Evolutionary conservation across 2,888 invertebrate species (phyloP), one percentile per base, ranked within the genome.

Genomic region (Pheosia gnoma): DNA sequence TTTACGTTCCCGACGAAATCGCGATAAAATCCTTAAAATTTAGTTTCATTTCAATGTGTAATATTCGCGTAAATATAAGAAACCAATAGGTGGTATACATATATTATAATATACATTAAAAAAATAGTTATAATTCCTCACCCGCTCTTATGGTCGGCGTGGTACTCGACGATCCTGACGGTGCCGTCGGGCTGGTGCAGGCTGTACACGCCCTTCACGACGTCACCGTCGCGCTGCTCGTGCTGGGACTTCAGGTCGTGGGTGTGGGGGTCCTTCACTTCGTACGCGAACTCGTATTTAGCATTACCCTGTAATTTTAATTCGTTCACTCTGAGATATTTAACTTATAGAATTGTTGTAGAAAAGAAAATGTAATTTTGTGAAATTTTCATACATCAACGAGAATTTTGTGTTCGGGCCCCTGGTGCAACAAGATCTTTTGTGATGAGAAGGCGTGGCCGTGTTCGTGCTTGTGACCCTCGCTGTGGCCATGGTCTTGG

Each of bases 131-230:
- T 37, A 37, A 37, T 37, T 2, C 38, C 9, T 60, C 0, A 68
- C 71, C 62, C 74, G n/a, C 59, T 77, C 55, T 63, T 70, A 45
- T 74, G 64, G n/a, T 74, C 73, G 13, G 67, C 67, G 57, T 75
- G 63, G 67, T 71, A 70, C 61, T 79, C 66, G 10, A 81, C 77
- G 56, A 77, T 62, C 58, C 83, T 66, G 72, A 91, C 71, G 71
- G 91, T 88, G 59, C 93, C 91, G 62, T 88, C 88, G 53, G 93
- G 84, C 68, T 72, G 59, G 70, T 92, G 89, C 57, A 94, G 82
- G 59, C 87, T 89, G 81, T 95, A 95, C 74, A 92, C 59, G 53
- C 95, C 95, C 78, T 94, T 92, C 62, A 95, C 95, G 52, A 89
- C 93, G 74, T 95, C 93, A 6, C 95, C 95, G 83, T 94, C 93